A percentile compares a stretch with the other conserved stretches of the same genome.
Conservation (phyloP, 2,113 vertebrate species). For the Setophaga kirtlandii region DNA sequence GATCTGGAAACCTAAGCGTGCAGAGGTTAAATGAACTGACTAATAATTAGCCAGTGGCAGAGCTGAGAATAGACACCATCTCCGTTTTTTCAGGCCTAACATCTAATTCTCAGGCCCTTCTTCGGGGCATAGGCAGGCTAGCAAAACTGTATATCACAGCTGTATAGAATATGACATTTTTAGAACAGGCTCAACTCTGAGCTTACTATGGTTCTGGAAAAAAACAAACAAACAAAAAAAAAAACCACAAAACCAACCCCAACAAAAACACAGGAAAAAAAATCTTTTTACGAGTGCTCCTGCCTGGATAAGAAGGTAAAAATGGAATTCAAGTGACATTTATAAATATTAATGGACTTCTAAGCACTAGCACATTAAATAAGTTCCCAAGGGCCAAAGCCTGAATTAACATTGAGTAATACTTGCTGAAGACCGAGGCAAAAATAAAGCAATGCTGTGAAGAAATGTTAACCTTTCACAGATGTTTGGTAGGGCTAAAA, state of each 20-base stretch:
- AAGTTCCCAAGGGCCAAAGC: neutral
- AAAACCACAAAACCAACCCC: neutral
- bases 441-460: constrained; percentile 2
- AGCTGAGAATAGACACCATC: constrained; percentile 21
- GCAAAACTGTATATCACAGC: neutral
- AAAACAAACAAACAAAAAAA: neutral
- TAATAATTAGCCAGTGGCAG: constrained; percentile 25
- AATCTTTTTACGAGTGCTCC: neutral
- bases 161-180: constrained; percentile 37
- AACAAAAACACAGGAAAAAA: neutral
- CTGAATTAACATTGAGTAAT: neutral
- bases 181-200: constrained; percentile 17
- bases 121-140: neutral
- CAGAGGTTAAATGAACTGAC: neutral
- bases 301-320: neutral
- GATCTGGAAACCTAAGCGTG: neutral
- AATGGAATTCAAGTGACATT: neutral
- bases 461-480: neutral
- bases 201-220: neutral
- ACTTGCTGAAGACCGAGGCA: neutral
- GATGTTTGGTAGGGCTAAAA: neutral
- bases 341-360: constrained; percentile 10
- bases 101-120: neutral
- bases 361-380: neutral
- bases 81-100: neutral